Base-by-base conservation (phyloP, 2,797 vertebrate genomes). In the Hylomyscus alleni region DNA sequence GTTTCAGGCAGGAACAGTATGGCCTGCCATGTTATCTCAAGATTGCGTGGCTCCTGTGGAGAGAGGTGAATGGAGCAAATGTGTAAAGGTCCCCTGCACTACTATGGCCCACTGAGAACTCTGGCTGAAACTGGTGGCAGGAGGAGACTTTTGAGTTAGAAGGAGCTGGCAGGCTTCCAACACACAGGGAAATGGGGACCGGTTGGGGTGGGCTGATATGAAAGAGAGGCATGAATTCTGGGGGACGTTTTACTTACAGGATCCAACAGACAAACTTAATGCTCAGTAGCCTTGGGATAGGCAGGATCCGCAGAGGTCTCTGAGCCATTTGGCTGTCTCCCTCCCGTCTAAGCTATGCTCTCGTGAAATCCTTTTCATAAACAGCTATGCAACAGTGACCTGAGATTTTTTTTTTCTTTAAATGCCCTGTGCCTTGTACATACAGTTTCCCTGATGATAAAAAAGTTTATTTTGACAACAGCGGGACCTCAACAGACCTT, bases 191-290 rank as follows among this genome's bases (percentile, higher is more conserved):
- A 19, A 29, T 40, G 31, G 14, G 29, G 89, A 5, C 19, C 47
- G 3, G 6, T 37, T 52, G 44, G 15, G 40, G 34, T 37, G 44
- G 58, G 4, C 60, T 2, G 15, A 29, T 24, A 29, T 22, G 19
- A 24, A 12, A 29, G n/a, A n/a, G 60, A 2, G 24, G 7, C 24
- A 0, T 0, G 2, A 31, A 7, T 24, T 4, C n/a, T 29, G 19
- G 54, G 54, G 37, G 19, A 50, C 34, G 24, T 22, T n/a, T 31
- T 20, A 29, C 2, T 29, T 24, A 31, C 3, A 11, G 37, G 14
- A 56, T 14, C 1, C 9, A 9, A 0, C 19, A 11, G 6, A 14
- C 52, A 8, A 47, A 37, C 1, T 17, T 15, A 17, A 31, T 15
- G 3, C 3, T 12, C 50, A 13, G 1, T 2, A 22, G 56, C n/a